Base-by-base conservation (phyloP, 2,888 invertebrate species). In the Agrochola circellaris region DNA sequence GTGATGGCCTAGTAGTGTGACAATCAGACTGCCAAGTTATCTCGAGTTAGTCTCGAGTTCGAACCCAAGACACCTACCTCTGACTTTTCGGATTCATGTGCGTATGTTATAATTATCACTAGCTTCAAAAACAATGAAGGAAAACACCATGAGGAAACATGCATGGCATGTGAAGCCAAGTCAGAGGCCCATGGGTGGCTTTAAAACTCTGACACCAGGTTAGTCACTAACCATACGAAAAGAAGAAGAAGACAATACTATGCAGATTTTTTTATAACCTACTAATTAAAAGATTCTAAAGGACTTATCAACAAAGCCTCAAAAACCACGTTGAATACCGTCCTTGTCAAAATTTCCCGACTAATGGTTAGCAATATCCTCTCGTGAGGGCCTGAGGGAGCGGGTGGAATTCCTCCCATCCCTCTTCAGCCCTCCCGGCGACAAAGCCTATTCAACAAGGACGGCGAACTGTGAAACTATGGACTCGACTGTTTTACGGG, bases 381-480 rank as follows among this genome's bases (percentile, higher is more conserved):
- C 76, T 81, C 74, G 80, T 62, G 61, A 72, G 83, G 56, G 84
- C 83, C 77, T 79, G 79, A 66, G 71, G 79, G 78, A 71, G 72
- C n/a, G 88, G 85, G 86, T 81, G 89, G 89, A 89, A 92, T 92
- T 88, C 86, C 79, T 83, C 66, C 79, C 81, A 58, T 48, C 79
- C 74, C 80, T 79, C 75, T 79, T 34, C 54, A 45, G 26, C 75
- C 73, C 83, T 85, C 83, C 79, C 71, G 65, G 68, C 74, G 80
- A 90, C 91, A 90, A 91, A 91, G 90, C 89, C 91, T 89, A 88
- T 91, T 89, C 88, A 89, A 92, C 90, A 91, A 89, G 84, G 76
- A 75, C 88, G 69, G 58, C 66, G 88, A 90, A 84, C 74, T 85
- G 75, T 72, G 86, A 90, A 91, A 84, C 73, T 76, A 74, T 81